Percentiles rank a stretch among this genome's conserved stretches.
Conservation (phyloP, 2,797 vertebrate species). For the Tenualosa ilisha region DNA sequence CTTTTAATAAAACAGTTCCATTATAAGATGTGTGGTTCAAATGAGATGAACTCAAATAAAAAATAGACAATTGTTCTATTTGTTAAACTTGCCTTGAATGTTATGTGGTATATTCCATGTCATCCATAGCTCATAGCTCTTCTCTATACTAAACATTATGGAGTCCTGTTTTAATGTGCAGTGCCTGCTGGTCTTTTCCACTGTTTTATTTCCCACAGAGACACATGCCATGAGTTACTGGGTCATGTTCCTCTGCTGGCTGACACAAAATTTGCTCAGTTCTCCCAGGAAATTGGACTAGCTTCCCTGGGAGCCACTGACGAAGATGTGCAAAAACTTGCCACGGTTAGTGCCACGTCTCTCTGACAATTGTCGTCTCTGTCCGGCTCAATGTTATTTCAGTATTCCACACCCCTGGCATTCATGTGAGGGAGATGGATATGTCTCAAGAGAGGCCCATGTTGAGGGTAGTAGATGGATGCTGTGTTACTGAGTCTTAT, state of each 20-base stretch:
- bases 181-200: not conserved
- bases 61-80: not conserved
- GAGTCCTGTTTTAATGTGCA: not conserved
- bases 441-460: not conserved
- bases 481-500: slow-evolving; percentile 13
- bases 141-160: not conserved
- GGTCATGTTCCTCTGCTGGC: slow-evolving; percentile 95
- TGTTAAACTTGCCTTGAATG: not conserved
- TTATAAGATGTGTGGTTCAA: not conserved
- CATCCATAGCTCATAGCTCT: not conserved
- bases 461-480: not conserved
- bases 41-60: not conserved
- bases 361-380: not conserved
- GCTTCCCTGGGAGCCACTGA: slow-evolving; percentile 92
- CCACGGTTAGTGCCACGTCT: slow-evolving; percentile 83
- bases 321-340: slow-evolving; percentile 95
- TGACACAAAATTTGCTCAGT: slow-evolving; percentile 94
- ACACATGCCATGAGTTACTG: slow-evolving; percentile 94
- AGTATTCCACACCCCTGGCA: not conserved
- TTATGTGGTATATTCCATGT: not conserved
- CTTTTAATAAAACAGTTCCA: too few species aligned
- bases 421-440: not conserved
- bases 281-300: slow-evolving; percentile 96
- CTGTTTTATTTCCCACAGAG: slow-evolving; percentile 69
- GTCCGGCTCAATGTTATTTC: not conserved